Evolutionary conservation across 2,797 vertebrate species (phyloP).

Genomic region (Pelodytes ibericus): DNA sequence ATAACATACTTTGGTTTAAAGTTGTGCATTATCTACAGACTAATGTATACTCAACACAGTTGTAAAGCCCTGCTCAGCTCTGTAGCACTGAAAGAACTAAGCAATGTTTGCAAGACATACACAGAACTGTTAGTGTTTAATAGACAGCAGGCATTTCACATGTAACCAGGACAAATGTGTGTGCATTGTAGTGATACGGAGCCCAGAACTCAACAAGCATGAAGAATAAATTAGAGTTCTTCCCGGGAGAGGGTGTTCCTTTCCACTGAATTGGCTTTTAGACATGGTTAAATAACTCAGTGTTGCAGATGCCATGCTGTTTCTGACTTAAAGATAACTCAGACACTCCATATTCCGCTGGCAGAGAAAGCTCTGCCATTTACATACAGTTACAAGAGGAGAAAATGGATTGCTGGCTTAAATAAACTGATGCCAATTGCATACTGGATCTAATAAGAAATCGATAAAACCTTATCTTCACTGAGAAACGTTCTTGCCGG

Average conservation of each 20-base stretch:
- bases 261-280: slow-evolving; percentile 45
- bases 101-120: slow-evolving; percentile 2
- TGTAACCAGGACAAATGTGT: slow-evolving; percentile 33
- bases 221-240: slow-evolving; percentile 50
- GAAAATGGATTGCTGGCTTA: slow-evolving; percentile 23
- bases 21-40: background rate
- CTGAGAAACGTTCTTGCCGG: slow-evolving; percentile 19
- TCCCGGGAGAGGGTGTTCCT: slow-evolving; percentile 39
- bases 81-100: background rate
- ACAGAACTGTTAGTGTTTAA: slow-evolving; percentile 34
- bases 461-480: slow-evolving; percentile 40
- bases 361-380: slow-evolving; percentile 19
- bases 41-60: slow-evolving; percentile 1
- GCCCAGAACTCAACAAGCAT: slow-evolving; percentile 44
- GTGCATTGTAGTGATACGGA: slow-evolving; percentile 39
- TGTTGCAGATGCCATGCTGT: slow-evolving; percentile 42
- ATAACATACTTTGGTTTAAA: background rate
- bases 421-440: slow-evolving; percentile 30
- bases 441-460: slow-evolving; percentile 18
- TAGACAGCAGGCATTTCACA: slow-evolving; percentile 28
- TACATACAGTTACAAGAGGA: slow-evolving; percentile 32
- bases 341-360: slow-evolving; percentile 29
- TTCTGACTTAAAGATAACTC: slow-evolving; percentile 48
- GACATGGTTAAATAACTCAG: slow-evolving; percentile 32
- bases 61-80: background rate